Percentiles rank a stretch among this genome's conserved stretches.
Evolutionary conservation across 2,888 invertebrate genomes (phyloP).

Genomic region (Troilus luridus): DNA sequence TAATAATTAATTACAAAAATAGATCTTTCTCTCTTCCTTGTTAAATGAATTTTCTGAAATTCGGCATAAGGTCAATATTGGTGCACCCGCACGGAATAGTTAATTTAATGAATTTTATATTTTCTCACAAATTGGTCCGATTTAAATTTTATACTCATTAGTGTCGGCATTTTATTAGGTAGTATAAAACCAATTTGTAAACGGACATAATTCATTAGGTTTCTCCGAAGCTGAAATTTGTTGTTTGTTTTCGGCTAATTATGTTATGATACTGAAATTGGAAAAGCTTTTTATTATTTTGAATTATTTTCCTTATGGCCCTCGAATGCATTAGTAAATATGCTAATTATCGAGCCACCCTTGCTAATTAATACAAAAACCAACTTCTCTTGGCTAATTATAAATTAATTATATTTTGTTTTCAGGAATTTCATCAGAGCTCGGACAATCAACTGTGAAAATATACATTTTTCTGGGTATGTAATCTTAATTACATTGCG

Average conservation of each 20-base stretch:
- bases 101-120: conserved; percentile 8
- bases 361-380: conserved; percentile 42
- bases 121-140: background rate
- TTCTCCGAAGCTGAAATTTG: background rate
- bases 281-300: conserved; percentile 42
- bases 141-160: conserved; percentile 46
- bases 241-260: conserved; percentile 36
- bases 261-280: conserved; percentile 44
- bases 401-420: conserved; percentile 49
- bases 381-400: background rate
- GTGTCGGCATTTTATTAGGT: background rate
- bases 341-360: conserved; percentile 13
- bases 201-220: conserved; percentile 37
- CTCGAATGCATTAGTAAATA: conserved; percentile 18
- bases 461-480: conserved; percentile 21
- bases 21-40: background rate
- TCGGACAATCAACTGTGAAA: conserved; percentile 49
- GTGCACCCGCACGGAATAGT: background rate
- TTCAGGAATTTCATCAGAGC: conserved; percentile 41
- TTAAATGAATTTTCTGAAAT: background rate
- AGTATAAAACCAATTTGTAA: conserved; percentile 29
- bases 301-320: conserved; percentile 20
- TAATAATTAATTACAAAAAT: background rate
- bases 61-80: background rate
- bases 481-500: background rate